phyloP scores from a whole-genome alignment of 2,797 vertebrate species.

The Trachurus trachurus region DNA sequence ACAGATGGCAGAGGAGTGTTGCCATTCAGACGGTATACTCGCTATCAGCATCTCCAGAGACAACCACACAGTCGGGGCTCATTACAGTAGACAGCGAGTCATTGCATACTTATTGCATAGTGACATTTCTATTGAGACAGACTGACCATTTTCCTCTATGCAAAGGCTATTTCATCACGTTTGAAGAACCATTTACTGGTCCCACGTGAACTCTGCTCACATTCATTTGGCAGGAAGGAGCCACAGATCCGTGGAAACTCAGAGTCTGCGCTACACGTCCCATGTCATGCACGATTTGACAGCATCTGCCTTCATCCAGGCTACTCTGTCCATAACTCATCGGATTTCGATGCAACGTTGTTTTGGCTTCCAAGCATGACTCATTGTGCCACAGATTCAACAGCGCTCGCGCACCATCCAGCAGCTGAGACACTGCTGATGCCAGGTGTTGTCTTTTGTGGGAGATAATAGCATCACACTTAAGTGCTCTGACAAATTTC shows the following conservation, averaged over 20 bases:
- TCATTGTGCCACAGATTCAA: conserved; percentile 52
- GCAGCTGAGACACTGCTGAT: conserved; percentile 45
- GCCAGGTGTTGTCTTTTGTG: conserved; percentile 67
- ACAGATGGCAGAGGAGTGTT: conserved; percentile 67
- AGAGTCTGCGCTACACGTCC: conserved; percentile 45
- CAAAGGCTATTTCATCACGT: conserved; percentile 75
- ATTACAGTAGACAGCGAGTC: conserved; percentile 79
- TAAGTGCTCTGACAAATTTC: conserved; percentile 52
- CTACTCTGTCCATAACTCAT: conserved; percentile 69
- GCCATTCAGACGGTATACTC: conserved; percentile 64
- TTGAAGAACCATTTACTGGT: conserved; percentile 78
- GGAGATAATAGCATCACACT: conserved; percentile 45
- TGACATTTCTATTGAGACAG: conserved; percentile 82
- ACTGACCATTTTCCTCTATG: conserved; percentile 73
- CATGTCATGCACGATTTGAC: conserved; percentile 71
- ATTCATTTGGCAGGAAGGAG: conserved; percentile 74
- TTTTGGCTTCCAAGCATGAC: conserved; percentile 51
- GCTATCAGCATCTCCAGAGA: conserved; percentile 72
- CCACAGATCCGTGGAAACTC: conserved; percentile 57
- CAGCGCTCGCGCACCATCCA: conserved; percentile 31
- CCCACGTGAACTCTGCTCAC: conserved; percentile 76
- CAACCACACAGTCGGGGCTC: conserved; percentile 70
- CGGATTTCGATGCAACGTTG: conserved; percentile 52
- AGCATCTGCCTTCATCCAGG: conserved; percentile 58
- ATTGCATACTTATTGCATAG: conserved; percentile 81